Evolutionary conservation across 2,113 vertebrate genomes (phyloP).

Genomic region (Ranitomeya variabilis): DNA sequence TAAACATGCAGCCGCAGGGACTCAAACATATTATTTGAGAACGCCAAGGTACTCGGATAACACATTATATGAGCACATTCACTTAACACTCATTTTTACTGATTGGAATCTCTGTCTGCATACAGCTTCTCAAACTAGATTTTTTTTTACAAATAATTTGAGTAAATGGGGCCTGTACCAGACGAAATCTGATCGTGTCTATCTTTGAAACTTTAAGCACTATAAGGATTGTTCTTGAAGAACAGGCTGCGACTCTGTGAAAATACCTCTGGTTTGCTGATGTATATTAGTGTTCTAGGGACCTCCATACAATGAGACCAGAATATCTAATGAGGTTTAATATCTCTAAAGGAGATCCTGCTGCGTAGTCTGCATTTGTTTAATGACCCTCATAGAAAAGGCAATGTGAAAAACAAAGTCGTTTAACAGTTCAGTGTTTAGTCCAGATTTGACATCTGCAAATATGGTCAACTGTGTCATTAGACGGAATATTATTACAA

Average conservation of each 20-base stretch:
- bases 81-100: too few relatives aligned
- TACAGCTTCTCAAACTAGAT: too few relatives aligned
- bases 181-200: neutral
- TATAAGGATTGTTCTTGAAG: neutral
- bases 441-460: conserved; percentile 6
- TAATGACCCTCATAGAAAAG: conserved; percentile 46
- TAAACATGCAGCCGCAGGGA: too few relatives aligned
- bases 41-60: too few relatives aligned
- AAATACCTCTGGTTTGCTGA: conserved; percentile 8
- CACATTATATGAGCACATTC: too few relatives aligned
- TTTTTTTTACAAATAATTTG: too few relatives aligned
- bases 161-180: neutral
- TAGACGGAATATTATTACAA: conserved; percentile 9
- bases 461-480: conserved; percentile 22
- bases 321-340: conserved; percentile 51
- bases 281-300: neutral
- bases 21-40: too few relatives aligned
- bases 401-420: conserved; percentile 23
- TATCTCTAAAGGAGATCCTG: conserved; percentile 33
- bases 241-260: neutral
- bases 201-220: neutral
- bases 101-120: too few relatives aligned
- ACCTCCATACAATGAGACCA: conserved; percentile 4
- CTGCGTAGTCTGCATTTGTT: conserved; percentile 31
- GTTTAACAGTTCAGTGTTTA: neutral